Base-by-base conservation (phyloP, 2,113 vertebrate species). In the Halcyon senegalensis region DNA sequence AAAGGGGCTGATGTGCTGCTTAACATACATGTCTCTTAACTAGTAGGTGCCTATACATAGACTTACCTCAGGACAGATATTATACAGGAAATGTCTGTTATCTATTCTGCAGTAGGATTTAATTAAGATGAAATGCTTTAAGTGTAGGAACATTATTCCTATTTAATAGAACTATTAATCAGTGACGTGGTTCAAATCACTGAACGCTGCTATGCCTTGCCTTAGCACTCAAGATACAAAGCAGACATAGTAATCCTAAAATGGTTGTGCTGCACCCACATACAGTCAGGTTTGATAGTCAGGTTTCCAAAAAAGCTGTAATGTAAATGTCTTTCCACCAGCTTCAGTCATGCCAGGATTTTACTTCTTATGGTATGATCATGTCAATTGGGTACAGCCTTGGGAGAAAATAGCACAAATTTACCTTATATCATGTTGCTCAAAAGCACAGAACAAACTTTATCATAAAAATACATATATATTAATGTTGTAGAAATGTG, bases 71-170 rank as follows among this genome's bases (percentile, higher is more conserved):
- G 23, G 31, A 51, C 67, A 88, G 18, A 51, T 85, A 27, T 46
- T 76, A 53, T 67, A 48, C 31, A 44, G 58, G 31, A 88, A 78
- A 67, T 30, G 13, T 74, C n/a, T 94, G 7, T 63, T 70, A n/a
- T 18, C 46, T 91, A 1, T 84, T 95, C 62, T 92, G 30, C 39
- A 76, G 5, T 62, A 35, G 60, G 60, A 84, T 55, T 93, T 92
- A 78, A 94, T 82, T 74, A 78, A 90, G 89, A 87, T 93, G 28
- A 89, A 78, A 44, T 68, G 56, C 35, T 84, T 60, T 39, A 84
- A 87, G 33, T n/a, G 64, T 39, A 68, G 30, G 16, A 72, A 68
- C 33, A 27, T 78, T 81, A 72, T 84, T 91, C 35, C 51, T 87
- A 9, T 82, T 91, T 79, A 92, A 91, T 53, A 78, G 64, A 78